Percentiles rank a stretch among this genome's conserved stretches.
Conservation (phyloP, 2,888 invertebrate species). For the Oeneis ivallda region DNA sequence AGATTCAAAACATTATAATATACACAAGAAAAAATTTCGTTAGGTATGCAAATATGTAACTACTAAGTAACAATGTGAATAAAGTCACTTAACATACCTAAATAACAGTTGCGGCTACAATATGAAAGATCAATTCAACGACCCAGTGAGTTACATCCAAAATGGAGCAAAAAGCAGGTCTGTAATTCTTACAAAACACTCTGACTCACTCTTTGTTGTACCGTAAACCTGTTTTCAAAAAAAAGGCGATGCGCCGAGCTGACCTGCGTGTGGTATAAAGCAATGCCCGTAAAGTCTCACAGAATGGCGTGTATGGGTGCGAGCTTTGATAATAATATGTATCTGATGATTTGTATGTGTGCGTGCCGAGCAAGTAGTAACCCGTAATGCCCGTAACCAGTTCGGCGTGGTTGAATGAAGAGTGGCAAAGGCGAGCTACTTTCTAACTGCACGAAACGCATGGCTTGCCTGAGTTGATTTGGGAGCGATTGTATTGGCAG, state of each 20-base stretch:
- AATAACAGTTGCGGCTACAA: slow-evolving; percentile 12
- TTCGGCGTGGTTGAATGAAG: slow-evolving; percentile 76
- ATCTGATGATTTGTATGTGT: slow-evolving; percentile 49
- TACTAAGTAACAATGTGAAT: background rate
- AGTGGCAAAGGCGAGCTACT: slow-evolving; percentile 74
- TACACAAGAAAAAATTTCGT: too few species aligned
- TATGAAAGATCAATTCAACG: slow-evolving; percentile 27
- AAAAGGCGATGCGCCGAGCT: slow-evolving; percentile 60
- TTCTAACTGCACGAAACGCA: slow-evolving; percentile 54
- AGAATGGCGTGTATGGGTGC: slow-evolving; percentile 48
- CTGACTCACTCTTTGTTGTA: slow-evolving; percentile 74
- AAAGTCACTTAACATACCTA: slow-evolving; percentile 18
- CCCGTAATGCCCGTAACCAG: slow-evolving; percentile 69
- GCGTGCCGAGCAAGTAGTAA: slow-evolving; percentile 56
- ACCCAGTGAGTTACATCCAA: slow-evolving; percentile 26
- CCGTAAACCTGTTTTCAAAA: slow-evolving; percentile 69
- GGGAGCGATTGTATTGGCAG: slow-evolving; percentile 17
- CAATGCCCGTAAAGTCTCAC: slow-evolving; percentile 47
- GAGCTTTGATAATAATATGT: slow-evolving; percentile 38
- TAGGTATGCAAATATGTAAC: too few species aligned
- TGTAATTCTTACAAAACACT: slow-evolving; percentile 47
- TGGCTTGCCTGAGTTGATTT: slow-evolving; percentile 19
- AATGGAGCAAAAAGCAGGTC: slow-evolving; percentile 41
- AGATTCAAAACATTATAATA: too few species aligned
- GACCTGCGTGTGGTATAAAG: slow-evolving; percentile 66